Percentiles rank a stretch among this genome's conserved stretches.
These are phyloP conservation scores for Wasmannia auropunctata DNA, from an alignment of 1,140 invertebrate species.

Conservation along the genomic window DNA sequence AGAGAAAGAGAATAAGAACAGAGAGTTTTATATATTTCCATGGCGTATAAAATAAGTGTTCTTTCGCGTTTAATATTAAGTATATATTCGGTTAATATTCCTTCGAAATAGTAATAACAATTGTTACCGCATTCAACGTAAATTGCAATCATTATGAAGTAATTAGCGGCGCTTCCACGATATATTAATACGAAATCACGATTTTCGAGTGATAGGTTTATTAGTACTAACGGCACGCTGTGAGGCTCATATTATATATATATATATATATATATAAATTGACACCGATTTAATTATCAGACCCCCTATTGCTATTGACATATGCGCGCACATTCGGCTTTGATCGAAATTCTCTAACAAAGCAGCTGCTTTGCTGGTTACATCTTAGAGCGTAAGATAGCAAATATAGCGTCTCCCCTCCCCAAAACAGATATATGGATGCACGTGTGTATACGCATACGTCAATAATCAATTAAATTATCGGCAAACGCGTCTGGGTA, in stretches of 20 bases:
- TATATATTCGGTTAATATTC: background rate
- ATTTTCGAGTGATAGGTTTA: conserved; percentile 27
- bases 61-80: background rate
- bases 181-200: conserved; percentile 32
- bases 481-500: conserved; percentile 49
- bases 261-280: conserved; percentile 58
- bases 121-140: background rate
- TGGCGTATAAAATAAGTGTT: too few relatives aligned
- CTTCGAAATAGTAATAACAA: background rate
- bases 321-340: conserved; percentile 23
- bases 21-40: background rate
- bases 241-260: background rate
- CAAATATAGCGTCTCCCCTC: conserved; percentile 34
- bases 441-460: background rate
- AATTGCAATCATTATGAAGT: conserved; percentile 21
- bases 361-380: background rate
- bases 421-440: conserved; percentile 8
- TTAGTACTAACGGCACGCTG: background rate
- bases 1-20: background rate
- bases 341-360: conserved; percentile 49
- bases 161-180: conserved; percentile 25
- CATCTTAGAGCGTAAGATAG: conserved; percentile 47
- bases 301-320: conserved; percentile 36
- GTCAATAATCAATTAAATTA: conserved; percentile 63
- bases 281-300: conserved; percentile 51